Conservation (phyloP, 30 jellyfish, hydroid and myxozoan species). For the Haliclystus octoradiatus region DNA sequence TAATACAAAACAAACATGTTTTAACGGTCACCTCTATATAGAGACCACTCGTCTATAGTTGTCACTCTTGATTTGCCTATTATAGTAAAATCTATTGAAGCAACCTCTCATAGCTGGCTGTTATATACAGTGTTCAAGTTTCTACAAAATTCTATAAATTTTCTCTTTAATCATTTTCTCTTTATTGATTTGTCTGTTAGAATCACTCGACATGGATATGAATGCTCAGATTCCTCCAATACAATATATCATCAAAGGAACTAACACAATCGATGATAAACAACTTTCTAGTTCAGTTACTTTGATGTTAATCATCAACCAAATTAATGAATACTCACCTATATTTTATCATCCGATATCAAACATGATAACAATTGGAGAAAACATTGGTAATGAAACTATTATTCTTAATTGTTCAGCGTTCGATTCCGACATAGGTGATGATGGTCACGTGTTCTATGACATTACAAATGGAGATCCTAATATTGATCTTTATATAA, state of each 20-base stretch:
- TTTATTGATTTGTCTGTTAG: background rate
- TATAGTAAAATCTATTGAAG: no score
- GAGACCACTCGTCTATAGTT: no score
- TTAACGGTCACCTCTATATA: no score
- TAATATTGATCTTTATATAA: constrained; percentile 21
- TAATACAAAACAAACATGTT: no score
- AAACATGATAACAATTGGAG: constrained; percentile 16
- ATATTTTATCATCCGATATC: constrained; percentile 13
- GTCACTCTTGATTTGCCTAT: no score
- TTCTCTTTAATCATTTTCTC: no score
- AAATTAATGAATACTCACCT: constrained; percentile 63
- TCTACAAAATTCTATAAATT: no score
- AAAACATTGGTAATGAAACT: constrained; percentile 31
- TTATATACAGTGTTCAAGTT: no score
- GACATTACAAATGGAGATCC: constrained; percentile 37
- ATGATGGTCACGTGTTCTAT: constrained; percentile 52
- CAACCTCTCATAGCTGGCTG: no score
- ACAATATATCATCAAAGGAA: background rate
- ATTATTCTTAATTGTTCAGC: constrained; percentile 25
- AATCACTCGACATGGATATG: background rate
- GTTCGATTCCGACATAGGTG: constrained; percentile 56
- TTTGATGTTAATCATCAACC: background rate
- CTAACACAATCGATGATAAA: background rate
- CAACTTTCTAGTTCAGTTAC: background rate
- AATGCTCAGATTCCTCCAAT: background rate